Conservation (phyloP, 1,140 invertebrate genomes). For the Leptinotarsa lineolata region DNA sequence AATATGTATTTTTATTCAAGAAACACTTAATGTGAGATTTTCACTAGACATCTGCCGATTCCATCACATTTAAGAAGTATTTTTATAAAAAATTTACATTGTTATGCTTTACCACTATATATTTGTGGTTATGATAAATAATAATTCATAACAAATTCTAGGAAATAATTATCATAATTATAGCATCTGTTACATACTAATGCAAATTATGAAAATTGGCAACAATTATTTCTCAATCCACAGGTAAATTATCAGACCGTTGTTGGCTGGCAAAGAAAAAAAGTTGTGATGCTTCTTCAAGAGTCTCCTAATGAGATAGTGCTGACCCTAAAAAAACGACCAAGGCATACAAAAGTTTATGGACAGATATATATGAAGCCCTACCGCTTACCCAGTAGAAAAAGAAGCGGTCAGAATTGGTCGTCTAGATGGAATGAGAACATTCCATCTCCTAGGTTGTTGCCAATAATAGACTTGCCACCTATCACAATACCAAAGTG, state of each 20-base stretch:
- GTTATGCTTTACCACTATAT: too few species aligned
- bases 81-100: too few species aligned
- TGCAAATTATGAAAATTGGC: too few species aligned
- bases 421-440: constrained; percentile 68
- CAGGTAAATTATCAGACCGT: constrained; percentile 91
- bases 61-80: too few species aligned
- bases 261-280: constrained; percentile 84
- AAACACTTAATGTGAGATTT: too few species aligned
- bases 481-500: constrained; percentile 65
- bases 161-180: too few species aligned
- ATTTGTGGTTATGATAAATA: too few species aligned
- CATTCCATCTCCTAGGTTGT: constrained; percentile 67
- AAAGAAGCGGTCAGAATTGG: constrained; percentile 66
- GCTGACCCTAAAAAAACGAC: constrained; percentile 82
- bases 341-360: constrained; percentile 80
- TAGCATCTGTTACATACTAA: too few species aligned
- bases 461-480: constrained; percentile 68
- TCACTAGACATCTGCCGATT: too few species aligned
- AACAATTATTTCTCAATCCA: constrained; percentile 32
- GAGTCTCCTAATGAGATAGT: constrained; percentile 81
- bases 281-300: constrained; percentile 75
- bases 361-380: constrained; percentile 83
- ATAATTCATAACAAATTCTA: too few species aligned
- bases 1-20: too few species aligned
- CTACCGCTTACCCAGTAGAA: constrained; percentile 76